Evolutionary conservation across 2,888 invertebrate species (phyloP).

Genomic region (Sinopyrophorus schimmeli): DNA sequence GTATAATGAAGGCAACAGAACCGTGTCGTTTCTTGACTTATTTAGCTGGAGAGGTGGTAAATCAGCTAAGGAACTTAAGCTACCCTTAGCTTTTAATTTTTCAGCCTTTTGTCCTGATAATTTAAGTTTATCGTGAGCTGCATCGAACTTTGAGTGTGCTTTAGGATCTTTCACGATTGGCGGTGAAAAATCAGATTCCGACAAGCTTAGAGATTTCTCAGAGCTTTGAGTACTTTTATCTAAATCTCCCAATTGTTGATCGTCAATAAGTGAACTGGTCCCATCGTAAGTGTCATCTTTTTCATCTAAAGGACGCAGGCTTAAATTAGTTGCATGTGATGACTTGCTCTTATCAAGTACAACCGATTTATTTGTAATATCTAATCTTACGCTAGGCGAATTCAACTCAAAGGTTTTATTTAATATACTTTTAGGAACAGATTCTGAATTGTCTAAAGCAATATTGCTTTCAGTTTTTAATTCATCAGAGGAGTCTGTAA

Average conservation of each 20-base stretch:
- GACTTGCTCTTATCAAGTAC: too few species aligned
- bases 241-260: constrained; percentile 13
- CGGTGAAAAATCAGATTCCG: constrained; percentile 32
- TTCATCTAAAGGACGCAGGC: constrained; percentile 9
- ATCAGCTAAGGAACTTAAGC: constrained; percentile 47
- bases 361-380: too few species aligned
- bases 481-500: too few species aligned
- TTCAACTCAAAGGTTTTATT: constrained; percentile 40
- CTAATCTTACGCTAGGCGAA: constrained; percentile 34
- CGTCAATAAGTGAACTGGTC: constrained; percentile 45
- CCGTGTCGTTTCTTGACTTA: constrained; percentile 44
- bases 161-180: constrained; percentile 38
- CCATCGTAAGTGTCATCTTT: constrained; percentile 46
- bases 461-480: too few species aligned
- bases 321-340: too few species aligned
- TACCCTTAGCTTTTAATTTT: constrained; percentile 45
- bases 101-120: constrained; percentile 41
- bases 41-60: constrained; percentile 47
- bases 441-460: too few species aligned
- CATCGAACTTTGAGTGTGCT: constrained; percentile 28
- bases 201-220: constrained; percentile 4
- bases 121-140: constrained; percentile 31
- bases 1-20: constrained; percentile 50
- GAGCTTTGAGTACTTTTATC: constrained; percentile 22
- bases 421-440: too few species aligned